Evolutionary conservation across 35 echinoderm and acorn worm genomes (phyloP).

Genomic region (Anneissia japonica): DNA sequence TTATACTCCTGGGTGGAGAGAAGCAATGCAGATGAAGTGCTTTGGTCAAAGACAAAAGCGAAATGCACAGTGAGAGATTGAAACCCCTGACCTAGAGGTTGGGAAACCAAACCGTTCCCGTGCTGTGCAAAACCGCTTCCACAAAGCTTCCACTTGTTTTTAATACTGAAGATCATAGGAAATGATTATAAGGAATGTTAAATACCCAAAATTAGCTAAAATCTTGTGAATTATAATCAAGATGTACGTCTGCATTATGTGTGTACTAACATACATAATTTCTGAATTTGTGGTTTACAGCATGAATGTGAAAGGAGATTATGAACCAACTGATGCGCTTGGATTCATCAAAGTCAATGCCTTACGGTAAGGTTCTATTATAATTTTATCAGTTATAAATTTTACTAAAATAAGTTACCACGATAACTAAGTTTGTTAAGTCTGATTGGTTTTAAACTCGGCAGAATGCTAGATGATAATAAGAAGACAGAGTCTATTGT

Average conservation of each 20-base stretch:
- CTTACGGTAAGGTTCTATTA: slow-evolving; percentile 72
- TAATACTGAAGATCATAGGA: background rate
- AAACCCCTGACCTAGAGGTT: too few relatives aligned
- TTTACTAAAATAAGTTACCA: too few relatives aligned
- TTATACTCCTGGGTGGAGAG: too few relatives aligned
- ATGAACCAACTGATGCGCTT: slow-evolving; percentile 78
- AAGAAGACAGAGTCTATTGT: too few relatives aligned
- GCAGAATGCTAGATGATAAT: too few relatives aligned
- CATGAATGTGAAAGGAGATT: slow-evolving; percentile 96
- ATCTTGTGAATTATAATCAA: background rate
- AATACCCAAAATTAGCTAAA: background rate
- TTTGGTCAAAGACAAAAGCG: too few relatives aligned
- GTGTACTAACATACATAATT: background rate
- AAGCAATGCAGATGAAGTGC: too few relatives aligned
- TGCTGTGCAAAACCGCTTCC: background rate
- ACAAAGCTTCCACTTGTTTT: background rate
- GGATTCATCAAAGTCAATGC: slow-evolving; percentile 99
- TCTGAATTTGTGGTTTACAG: slow-evolving; percentile 33
- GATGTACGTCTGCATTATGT: background rate
- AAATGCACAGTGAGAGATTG: too few relatives aligned
- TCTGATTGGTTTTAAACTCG: too few relatives aligned
- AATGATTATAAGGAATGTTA: background rate
- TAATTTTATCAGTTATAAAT: too few relatives aligned
- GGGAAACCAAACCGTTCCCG: background rate
- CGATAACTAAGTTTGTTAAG: too few relatives aligned